Evolutionary conservation across 2,888 invertebrate species (phyloP).

Genomic region (Sinotaia quadrata): DNA sequence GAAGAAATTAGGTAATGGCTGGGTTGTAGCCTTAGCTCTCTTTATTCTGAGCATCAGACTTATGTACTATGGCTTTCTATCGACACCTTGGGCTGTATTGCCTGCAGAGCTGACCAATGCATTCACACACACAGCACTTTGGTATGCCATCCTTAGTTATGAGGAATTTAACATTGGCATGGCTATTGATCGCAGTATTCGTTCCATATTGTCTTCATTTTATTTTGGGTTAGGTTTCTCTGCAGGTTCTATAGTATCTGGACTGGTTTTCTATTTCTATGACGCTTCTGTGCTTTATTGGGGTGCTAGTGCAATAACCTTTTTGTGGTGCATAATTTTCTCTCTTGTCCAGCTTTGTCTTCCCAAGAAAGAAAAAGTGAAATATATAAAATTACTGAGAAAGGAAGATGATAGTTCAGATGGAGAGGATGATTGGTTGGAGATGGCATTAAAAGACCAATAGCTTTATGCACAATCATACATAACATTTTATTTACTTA

Average conservation of each 20-base stretch:
- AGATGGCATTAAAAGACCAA: constrained; percentile 61
- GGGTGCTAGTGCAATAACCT: constrained; percentile 52
- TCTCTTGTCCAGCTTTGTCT: constrained; percentile 53
- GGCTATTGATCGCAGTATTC: constrained; percentile 62
- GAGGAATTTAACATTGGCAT: constrained; percentile 58
- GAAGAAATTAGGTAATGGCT: constrained; percentile 56
- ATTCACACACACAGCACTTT: constrained; percentile 63
- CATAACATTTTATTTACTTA: background rate
- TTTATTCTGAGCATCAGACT: constrained; percentile 52
- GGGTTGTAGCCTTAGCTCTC: constrained; percentile 56
- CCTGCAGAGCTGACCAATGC: constrained; percentile 61
- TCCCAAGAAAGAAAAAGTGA: constrained; percentile 53
- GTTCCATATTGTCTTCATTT: constrained; percentile 60
- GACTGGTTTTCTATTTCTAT: constrained; percentile 57
- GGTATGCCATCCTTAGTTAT: constrained; percentile 64
- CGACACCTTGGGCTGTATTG: constrained; percentile 63
- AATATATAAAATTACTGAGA: constrained; percentile 55
- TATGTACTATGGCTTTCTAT: constrained; percentile 63
- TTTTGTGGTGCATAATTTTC: constrained; percentile 57
- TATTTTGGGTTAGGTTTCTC: constrained; percentile 67
- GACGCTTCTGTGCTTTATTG: constrained; percentile 57
- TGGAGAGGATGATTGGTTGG: constrained; percentile 65
- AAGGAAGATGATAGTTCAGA: constrained; percentile 48
- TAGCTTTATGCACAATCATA: constrained; percentile 15
- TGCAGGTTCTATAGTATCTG: constrained; percentile 60